phyloP scores from a whole-genome alignment of 2,888 invertebrate genomes.

The Oxycera nigricornis region DNA sequence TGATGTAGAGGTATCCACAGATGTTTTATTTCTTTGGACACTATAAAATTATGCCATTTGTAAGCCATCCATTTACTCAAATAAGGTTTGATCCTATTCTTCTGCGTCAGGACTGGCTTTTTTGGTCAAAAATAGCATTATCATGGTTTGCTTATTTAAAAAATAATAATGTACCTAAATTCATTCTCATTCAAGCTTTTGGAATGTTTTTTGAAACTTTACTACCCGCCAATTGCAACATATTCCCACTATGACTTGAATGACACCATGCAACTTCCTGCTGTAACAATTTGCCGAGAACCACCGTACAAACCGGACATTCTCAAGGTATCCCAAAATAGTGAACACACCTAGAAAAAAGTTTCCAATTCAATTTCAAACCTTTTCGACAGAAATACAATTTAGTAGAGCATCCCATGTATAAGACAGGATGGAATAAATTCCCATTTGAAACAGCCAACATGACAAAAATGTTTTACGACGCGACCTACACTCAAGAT shows the following conservation, averaged over 20 bases:
- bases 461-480: conserved; percentile 67
- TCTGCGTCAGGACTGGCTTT: no score
- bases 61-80: no score
- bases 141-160: no score
- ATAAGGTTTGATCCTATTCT: no score
- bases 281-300: conserved; percentile 72
- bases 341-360: background rate
- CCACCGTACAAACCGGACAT: conserved; percentile 69
- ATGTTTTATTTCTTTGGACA: no score
- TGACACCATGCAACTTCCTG: conserved; percentile 71
- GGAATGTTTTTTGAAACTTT: conserved; percentile 68
- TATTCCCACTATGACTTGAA: conserved; percentile 73
- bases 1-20: no score
- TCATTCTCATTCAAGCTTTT: conserved; percentile 65
- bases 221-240: conserved; percentile 71
- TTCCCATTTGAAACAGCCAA: conserved; percentile 67
- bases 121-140: no score
- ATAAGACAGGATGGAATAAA: conserved; percentile 65
- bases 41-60: no score
- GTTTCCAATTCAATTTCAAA: background rate
- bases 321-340: conserved; percentile 63
- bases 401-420: conserved; percentile 64
- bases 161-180: no score
- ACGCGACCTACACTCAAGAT: conserved; percentile 65
- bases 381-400: conserved; percentile 62